Base-by-base conservation (phyloP, 1,140 invertebrate species). In the Drosophila ficusphila region DNA sequence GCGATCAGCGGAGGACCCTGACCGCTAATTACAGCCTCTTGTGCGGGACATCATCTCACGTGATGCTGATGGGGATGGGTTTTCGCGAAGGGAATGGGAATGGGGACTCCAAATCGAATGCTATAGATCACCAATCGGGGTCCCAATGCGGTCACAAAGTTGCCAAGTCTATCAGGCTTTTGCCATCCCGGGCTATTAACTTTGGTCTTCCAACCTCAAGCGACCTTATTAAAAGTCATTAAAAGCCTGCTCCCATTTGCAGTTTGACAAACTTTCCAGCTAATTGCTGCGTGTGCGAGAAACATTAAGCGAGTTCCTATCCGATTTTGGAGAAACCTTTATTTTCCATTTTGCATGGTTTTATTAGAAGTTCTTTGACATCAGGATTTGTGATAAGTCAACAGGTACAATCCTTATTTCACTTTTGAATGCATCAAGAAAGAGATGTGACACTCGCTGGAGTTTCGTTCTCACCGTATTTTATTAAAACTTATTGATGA, bases 21-120 rank as follows among this genome's bases (percentile, higher is more conserved):
- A 68, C 58, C 79, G 79, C 79, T 85, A 85, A 85, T 85, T 85
- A 83, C 79, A 75, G 65, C 74, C 69, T 67, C 79, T 75, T 70
- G 56, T 75, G 53, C 27, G 46, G 25, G 58, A 31, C 27, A 19
- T 41, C 21, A 8, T 3, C 48, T 82, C 62, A 83, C 79, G 69
- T 82, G 74, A 82, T 44, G 47, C 42, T 46, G 42, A 46, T 46
- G 29, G 51, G 60, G 6, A 2, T 14, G 41, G 58, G 36, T 57
- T 41, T 41, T 34, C 34, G 39, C 51, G 25, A 39, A 18, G 38
- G 36, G 14, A 38, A 1, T 38, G 36, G 42, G 12, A 11, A 27
- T 5, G 14, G 9, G 12, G 65, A 48, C 68, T 81, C 78, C 12
- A 54, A 56, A 74, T 77, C 78, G 69, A 56, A 38, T 77, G 53